phyloP scores from a whole-genome alignment of 2,888 invertebrate genomes.

The Holacanthella duospinosa region DNA sequence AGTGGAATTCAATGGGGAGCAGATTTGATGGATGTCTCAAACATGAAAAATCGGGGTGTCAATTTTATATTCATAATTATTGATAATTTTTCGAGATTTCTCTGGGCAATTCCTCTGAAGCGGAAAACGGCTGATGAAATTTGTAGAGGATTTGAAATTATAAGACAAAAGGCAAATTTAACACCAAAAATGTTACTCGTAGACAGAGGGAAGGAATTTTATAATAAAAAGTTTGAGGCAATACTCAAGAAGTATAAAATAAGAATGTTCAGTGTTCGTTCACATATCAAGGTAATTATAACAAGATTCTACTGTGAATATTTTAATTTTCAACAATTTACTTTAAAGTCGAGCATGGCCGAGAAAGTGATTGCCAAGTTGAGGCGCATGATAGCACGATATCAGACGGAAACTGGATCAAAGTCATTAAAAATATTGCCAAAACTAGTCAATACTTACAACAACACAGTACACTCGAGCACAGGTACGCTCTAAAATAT shows the following conservation, averaged over 20 bases:
- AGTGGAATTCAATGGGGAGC: not conserved
- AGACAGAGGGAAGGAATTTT: not conserved
- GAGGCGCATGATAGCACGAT: not conserved
- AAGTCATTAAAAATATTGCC: not conserved
- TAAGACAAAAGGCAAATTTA: not conserved
- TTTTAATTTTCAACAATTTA: too few species aligned
- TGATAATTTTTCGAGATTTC: not conserved
- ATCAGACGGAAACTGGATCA: not conserved
- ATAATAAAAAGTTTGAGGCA: not conserved
- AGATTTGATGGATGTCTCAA: not conserved
- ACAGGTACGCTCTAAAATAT: not conserved
- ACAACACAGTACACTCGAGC: not conserved
- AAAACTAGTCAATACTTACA: not conserved
- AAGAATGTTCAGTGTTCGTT: not conserved
- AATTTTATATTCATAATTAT: not conserved
- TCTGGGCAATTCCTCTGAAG: not conserved
- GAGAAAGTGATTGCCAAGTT: not conserved
- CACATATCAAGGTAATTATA: not conserved
- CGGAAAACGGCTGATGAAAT: not conserved
- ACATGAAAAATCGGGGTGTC: not conserved
- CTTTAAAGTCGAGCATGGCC: too few species aligned
- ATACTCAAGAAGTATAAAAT: not conserved
- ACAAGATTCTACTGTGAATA: too few species aligned
- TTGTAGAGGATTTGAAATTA: not conserved
- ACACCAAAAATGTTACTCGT: not conserved